Conservation (phyloP, 2,797 vertebrate species). For the Pygocentrus nattereri region DNA sequence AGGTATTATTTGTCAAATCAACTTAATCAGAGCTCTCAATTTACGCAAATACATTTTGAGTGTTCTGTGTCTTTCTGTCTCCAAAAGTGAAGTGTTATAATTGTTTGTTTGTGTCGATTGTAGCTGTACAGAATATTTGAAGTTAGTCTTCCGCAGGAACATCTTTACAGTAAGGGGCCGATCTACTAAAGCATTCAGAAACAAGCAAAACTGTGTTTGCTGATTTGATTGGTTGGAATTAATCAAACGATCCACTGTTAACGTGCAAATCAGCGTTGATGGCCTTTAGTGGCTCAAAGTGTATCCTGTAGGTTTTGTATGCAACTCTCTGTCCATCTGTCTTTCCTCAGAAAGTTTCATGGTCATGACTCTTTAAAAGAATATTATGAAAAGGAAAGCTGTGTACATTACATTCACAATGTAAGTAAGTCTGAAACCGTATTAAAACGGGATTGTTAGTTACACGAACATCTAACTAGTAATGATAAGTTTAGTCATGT, state of each 20-base stretch:
- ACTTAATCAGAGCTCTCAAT: neutral
- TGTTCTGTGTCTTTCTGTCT: slow-evolving; percentile 4
- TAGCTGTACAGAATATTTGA: slow-evolving; percentile 38
- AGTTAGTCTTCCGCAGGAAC: slow-evolving; percentile 29
- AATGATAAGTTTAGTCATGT: neutral
- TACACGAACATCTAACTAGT: neutral
- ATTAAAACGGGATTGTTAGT: slow-evolving; percentile 3
- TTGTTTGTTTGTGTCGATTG: slow-evolving; percentile 32
- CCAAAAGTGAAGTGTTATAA: neutral
- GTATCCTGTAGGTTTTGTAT: neutral
- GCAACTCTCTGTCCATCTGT: neutral
- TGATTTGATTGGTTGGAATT: slow-evolving; percentile 5
- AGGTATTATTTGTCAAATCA: slow-evolving; percentile 75
- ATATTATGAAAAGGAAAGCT: slow-evolving; percentile 96
- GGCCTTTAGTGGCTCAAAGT: slow-evolving; percentile 1
- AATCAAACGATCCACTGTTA: neutral
- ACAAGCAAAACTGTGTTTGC: neutral
- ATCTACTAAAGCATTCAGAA: slow-evolving; percentile 21
- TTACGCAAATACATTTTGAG: neutral
- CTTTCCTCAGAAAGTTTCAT: slow-evolving; percentile 88
- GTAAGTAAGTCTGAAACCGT: slow-evolving; percentile 74
- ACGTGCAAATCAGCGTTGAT: neutral
- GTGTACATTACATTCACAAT: slow-evolving; percentile 89
- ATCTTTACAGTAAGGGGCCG: slow-evolving; percentile 7
- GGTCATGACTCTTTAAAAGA: slow-evolving; percentile 89